Evolutionary conservation across 1,140 invertebrate species (phyloP).

Genomic region (Lutraria rhynchaena): DNA sequence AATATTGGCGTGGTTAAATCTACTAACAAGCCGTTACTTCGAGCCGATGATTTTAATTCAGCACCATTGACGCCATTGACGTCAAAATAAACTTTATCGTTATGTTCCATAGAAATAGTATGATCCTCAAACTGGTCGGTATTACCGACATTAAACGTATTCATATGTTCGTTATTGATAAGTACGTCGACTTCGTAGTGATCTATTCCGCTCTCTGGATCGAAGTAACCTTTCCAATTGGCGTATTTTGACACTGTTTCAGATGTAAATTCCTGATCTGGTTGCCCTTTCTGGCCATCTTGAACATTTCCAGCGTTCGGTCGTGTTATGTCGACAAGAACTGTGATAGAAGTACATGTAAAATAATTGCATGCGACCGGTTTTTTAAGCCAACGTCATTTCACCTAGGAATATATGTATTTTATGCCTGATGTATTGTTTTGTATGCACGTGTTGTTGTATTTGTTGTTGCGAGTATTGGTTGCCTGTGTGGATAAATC

Average conservation of each 20-base stretch:
- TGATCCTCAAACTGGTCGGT: constrained; percentile 26
- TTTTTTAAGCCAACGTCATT: too few species aligned
- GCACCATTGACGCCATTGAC: constrained; percentile 40
- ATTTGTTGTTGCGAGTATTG: too few species aligned
- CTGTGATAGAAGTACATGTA: constrained; percentile 30
- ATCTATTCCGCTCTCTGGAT: constrained; percentile 36
- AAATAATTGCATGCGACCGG: too few species aligned
- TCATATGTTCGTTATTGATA: constrained; percentile 36
- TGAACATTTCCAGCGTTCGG: constrained; percentile 20
- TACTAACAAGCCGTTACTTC: constrained; percentile 22
- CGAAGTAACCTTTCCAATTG: constrained; percentile 31
- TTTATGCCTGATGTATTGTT: too few species aligned
- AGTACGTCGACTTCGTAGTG: constrained; percentile 33
- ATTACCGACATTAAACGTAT: constrained; percentile 28
- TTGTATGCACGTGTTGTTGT: too few species aligned
- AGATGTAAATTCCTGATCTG: constrained; percentile 15
- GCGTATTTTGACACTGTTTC: constrained; percentile 34
- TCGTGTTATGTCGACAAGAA: constrained; percentile 39
- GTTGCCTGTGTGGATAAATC: too few species aligned
- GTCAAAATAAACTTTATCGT: constrained; percentile 27
- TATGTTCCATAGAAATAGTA: constrained; percentile 47
- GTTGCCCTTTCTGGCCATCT: constrained; percentile 3
- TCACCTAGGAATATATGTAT: too few species aligned
- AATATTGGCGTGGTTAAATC: constrained; percentile 31
- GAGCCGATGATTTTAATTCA: constrained; percentile 11